Conservation (phyloP, 2,113 vertebrate species). For the Numida meleagris region DNA sequence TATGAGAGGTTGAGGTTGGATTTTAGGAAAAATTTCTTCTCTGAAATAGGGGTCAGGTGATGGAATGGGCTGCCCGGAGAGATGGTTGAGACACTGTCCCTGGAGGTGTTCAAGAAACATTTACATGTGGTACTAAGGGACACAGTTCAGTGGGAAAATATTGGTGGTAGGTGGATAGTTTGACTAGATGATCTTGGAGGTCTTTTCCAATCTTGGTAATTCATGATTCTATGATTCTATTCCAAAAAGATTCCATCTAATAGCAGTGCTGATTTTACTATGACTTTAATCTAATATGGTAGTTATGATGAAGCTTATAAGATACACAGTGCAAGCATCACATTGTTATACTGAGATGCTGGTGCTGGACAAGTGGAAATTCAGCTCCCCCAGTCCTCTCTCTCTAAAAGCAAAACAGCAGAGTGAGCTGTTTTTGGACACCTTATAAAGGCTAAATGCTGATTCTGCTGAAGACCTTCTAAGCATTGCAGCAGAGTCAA, state of each 20-base stretch:
- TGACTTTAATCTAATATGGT: background rate
- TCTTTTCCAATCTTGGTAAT: no score
- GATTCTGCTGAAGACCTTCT: background rate
- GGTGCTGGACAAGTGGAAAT: background rate
- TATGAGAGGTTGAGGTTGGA: no score
- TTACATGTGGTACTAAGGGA: no score
- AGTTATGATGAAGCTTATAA: background rate
- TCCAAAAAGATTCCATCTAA: background rate
- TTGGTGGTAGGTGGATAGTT: no score
- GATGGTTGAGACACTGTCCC: no score
- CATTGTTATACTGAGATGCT: background rate
- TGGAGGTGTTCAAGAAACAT: no score
- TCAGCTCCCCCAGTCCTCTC: background rate
- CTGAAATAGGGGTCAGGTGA: no score
- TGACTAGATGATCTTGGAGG: no score
- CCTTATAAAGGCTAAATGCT: background rate
- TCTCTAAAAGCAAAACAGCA: background rate
- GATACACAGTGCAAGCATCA: background rate
- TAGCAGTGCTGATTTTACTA: background rate
- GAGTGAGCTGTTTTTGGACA: background rate
- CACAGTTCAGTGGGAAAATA: no score
- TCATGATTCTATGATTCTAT: background rate
- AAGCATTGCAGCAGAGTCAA: constrained; percentile 31
- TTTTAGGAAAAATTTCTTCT: no score
- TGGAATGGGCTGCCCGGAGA: no score